Conservation (phyloP, 37 sponge, comb jelly and placozoan genomes). For the Cladorhizidae sp. region DNA sequence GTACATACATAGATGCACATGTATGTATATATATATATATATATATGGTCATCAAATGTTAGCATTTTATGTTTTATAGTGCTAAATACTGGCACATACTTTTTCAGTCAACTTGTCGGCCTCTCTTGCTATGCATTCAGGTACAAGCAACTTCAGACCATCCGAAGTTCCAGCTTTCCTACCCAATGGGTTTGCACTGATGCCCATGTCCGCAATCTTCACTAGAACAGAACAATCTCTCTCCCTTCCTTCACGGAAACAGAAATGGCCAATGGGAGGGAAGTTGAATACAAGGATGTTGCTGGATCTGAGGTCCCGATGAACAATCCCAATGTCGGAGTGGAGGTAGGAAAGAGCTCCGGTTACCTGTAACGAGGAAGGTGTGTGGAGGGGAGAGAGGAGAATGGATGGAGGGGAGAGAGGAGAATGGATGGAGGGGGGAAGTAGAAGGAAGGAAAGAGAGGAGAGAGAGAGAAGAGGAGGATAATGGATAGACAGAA, state of each 20-base stretch:
- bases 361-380: slow-evolving; percentile 32
- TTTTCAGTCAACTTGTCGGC: slow-evolving; percentile 46
- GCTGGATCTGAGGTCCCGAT: slow-evolving; percentile 50
- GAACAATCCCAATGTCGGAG: slow-evolving; percentile 38
- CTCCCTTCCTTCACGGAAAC: slow-evolving; percentile 3
- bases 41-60: no score
- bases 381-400: not conserved
- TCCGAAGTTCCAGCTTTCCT: not conserved
- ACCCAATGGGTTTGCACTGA: slow-evolving; percentile 49
- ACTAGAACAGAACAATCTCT: slow-evolving; percentile 29
- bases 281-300: slow-evolving; percentile 67
- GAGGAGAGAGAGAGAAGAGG: not conserved
- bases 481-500: no score
- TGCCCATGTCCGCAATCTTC: slow-evolving; percentile 67
- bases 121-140: slow-evolving; percentile 40
- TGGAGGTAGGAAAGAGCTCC: slow-evolving; percentile 59
- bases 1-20: no score
- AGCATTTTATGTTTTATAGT: no score
- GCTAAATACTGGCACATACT: slow-evolving; percentile 13
- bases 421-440: not conserved
- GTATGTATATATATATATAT: no score
- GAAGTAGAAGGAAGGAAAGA: no score
- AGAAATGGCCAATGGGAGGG: slow-evolving; percentile 32
- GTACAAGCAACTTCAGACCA: slow-evolving; percentile 36
- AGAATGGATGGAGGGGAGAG: not conserved